A percentile compares a stretch with the other conserved stretches of the same genome.
phyloP scores from a whole-genome alignment of 2,888 invertebrate genomes.

The Acleris laterana region DNA sequence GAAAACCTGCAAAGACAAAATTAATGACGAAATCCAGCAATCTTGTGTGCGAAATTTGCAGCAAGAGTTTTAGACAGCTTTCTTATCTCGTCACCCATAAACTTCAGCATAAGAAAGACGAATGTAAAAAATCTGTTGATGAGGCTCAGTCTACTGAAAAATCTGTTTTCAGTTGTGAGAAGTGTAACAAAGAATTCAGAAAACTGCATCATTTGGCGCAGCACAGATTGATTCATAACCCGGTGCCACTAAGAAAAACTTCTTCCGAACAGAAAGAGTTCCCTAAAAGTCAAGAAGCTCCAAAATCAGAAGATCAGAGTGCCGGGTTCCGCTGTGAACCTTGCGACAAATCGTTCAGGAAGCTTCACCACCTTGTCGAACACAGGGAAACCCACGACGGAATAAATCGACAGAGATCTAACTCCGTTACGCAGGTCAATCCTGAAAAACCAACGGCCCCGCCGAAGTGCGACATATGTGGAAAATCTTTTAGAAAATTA shows the following conservation, averaged over 20 bases:
- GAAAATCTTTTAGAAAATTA: slow-evolving; percentile 75
- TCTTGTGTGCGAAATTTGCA: slow-evolving; percentile 75
- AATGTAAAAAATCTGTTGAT: slow-evolving; percentile 54
- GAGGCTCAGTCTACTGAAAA: slow-evolving; percentile 46
- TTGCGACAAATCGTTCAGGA: slow-evolving; percentile 80
- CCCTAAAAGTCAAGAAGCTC: slow-evolving; percentile 48
- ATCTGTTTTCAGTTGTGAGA: slow-evolving; percentile 71
- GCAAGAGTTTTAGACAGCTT: slow-evolving; percentile 76
- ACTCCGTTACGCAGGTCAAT: slow-evolving; percentile 44
- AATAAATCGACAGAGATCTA: slow-evolving; percentile 65
- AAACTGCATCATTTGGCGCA: slow-evolving; percentile 79
- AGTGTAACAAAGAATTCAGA: slow-evolving; percentile 77
- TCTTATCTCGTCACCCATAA: slow-evolving; percentile 77
- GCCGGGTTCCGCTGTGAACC: slow-evolving; percentile 79
- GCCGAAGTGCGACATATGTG: slow-evolving; percentile 74
- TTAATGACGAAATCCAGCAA: slow-evolving; percentile 48
- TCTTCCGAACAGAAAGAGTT: slow-evolving; percentile 65
- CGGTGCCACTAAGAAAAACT: slow-evolving; percentile 60
- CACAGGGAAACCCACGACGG: slow-evolving; percentile 79
- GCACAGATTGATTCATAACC: slow-evolving; percentile 73
- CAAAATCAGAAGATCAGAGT: slow-evolving; percentile 65
- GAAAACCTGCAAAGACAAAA: slow-evolving; percentile 51
- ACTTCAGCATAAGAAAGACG: slow-evolving; percentile 67
- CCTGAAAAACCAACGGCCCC: slow-evolving; percentile 51
- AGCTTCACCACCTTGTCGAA: slow-evolving; percentile 79